Conservation (phyloP, 2,888 invertebrate genomes). For the Latrodectus hesperus region DNA sequence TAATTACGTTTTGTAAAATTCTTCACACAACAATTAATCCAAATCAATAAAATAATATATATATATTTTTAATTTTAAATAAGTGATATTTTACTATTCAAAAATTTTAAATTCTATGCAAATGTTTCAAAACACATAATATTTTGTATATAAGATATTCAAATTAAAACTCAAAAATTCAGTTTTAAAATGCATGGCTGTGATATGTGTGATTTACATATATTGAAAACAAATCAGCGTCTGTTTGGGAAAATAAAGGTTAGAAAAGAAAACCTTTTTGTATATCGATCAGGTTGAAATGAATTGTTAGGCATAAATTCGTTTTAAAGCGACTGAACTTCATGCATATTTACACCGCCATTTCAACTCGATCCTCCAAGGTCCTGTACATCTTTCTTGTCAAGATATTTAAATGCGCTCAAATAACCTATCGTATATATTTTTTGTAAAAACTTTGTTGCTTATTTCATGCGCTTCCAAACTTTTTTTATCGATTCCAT, state of each 20-base stretch:
- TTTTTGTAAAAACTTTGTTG: neutral
- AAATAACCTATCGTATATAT: neutral
- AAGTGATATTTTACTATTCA: no score
- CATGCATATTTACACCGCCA: neutral
- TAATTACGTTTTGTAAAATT: no score
- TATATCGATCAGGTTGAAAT: neutral
- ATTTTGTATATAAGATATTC: no score
- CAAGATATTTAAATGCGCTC: constrained; percentile 2
- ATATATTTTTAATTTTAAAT: no score
- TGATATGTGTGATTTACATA: no score
- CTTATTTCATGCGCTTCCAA: neutral
- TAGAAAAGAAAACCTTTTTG: neutral
- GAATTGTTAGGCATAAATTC: neutral
- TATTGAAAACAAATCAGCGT: no score
- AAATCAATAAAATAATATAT: no score
- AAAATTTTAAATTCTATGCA: no score
- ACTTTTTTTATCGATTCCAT: neutral
- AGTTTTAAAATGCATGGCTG: no score
- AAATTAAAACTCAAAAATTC: no score
- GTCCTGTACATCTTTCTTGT: neutral
- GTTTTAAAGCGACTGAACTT: neutral
- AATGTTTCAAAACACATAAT: no score
- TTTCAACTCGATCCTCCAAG: neutral
- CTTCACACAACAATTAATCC: no score
- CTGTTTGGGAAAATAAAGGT: neutral